Evolutionary conservation across 2,797 vertebrate species (phyloP).

Genomic region (Sebastes kiyomatsui): DNA sequence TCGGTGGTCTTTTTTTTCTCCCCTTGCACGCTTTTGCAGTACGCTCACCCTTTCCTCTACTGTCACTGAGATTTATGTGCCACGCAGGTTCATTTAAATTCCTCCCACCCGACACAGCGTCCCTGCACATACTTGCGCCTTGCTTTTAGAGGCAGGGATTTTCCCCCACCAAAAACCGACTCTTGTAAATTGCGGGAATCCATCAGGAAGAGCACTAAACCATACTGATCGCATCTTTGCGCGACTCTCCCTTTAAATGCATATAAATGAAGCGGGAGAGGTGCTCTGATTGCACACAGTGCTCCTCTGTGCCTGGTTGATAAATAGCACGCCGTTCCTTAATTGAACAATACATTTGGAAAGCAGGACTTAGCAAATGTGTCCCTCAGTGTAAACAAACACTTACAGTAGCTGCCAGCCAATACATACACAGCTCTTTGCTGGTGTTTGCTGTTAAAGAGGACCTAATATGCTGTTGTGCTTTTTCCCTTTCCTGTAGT

Average conservation of each 20-base stretch:
- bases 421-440: not conserved
- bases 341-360: not conserved
- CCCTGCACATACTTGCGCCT: not conserved
- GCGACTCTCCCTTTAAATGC: conserved; percentile 5
- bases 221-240: not conserved
- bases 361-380: not conserved
- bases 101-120: not conserved
- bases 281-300: not conserved
- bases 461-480: no score
- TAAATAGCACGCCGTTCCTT: conserved; percentile 9
- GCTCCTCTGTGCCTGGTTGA: not conserved
- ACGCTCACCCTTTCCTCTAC: not conserved
- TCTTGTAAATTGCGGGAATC: conserved; percentile 4
- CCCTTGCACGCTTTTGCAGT: not conserved
- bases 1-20: not conserved
- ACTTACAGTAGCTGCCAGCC: not conserved
- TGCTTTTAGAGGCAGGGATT: not conserved
- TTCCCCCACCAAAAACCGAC: not conserved
- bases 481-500: no score
- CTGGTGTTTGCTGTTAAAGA: conserved; percentile 1
- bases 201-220: conserved; percentile 1
- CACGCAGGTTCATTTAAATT: conserved; percentile 38
- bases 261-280: not conserved
- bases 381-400: conserved; percentile 6
- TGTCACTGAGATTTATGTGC: conserved; percentile 53